Evolutionary conservation across 2,888 invertebrate species (phyloP).

Genomic region (Zygothrica quintamaculata): DNA sequence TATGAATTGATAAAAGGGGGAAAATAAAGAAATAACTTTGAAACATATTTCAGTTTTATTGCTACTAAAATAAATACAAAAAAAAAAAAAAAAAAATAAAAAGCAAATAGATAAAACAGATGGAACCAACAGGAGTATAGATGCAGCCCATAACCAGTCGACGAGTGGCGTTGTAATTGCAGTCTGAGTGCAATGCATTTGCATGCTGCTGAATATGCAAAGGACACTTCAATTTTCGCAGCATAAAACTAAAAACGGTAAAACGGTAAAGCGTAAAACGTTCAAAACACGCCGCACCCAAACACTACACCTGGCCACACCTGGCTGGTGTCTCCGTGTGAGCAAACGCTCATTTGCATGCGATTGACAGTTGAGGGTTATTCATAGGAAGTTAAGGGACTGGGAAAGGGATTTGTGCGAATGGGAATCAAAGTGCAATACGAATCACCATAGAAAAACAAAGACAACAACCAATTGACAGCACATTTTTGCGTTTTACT

Average conservation of each 20-base stretch:
- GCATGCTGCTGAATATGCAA: slow-evolving; percentile 72
- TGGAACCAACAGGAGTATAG: neutral
- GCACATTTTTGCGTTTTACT: slow-evolving; percentile 62
- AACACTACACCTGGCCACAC: slow-evolving; percentile 39
- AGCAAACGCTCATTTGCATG: slow-evolving; percentile 64
- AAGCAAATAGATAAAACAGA: neutral
- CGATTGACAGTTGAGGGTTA: slow-evolving; percentile 51
- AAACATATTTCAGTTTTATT: too few species aligned
- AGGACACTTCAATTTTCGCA: slow-evolving; percentile 62
- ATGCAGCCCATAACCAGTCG: neutral
- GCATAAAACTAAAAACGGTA: slow-evolving; percentile 75
- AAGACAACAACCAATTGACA: slow-evolving; percentile 71
- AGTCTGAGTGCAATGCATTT: slow-evolving; percentile 73
- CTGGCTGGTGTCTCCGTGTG: slow-evolving; percentile 26
- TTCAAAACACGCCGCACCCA: slow-evolving; percentile 47
- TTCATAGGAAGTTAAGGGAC: too few species aligned
- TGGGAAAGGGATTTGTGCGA: neutral
- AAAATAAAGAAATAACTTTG: too few species aligned
- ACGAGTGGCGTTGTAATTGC: slow-evolving; percentile 60
- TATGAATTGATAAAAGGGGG: too few species aligned
- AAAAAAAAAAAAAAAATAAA: neutral
- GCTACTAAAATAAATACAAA: too few species aligned
- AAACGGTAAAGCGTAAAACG: too few species aligned
- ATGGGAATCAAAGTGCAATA: slow-evolving; percentile 70
- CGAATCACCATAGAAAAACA: slow-evolving; percentile 68